Conservation (phyloP, 2,797 vertebrate genomes). For the Natrix natrix region DNA sequence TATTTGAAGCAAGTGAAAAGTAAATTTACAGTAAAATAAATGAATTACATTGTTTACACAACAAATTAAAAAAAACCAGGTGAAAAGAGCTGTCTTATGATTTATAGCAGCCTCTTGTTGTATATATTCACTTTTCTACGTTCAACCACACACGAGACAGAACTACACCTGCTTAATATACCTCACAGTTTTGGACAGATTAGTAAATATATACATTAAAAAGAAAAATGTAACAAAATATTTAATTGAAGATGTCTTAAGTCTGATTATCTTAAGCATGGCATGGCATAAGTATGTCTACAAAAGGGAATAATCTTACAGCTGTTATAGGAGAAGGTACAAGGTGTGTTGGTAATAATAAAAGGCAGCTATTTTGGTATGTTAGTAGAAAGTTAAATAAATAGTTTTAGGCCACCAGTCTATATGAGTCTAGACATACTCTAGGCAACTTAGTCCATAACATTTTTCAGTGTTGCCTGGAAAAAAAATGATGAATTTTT, state of each 20-base stretch:
- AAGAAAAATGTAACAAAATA: conserved; percentile 22
- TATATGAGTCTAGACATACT: neutral
- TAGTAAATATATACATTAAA: conserved; percentile 52
- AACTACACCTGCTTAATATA: conserved; percentile 29
- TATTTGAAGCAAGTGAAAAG: conserved; percentile 66
- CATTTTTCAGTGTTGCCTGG: neutral
- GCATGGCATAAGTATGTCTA: neutral
- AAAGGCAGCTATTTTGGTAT: neutral
- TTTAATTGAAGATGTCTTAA: conserved; percentile 22
- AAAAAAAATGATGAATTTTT: neutral
- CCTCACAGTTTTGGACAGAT: conserved; percentile 29
- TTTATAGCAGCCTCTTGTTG: conserved; percentile 60
- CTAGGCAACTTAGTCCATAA: neutral
- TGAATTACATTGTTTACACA: conserved; percentile 66
- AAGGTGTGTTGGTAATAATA: neutral
- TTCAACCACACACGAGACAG: conserved; percentile 39
- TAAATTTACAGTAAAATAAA: conserved; percentile 67
- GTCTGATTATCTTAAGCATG: neutral
- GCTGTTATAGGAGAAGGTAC: neutral
- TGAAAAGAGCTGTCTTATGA: conserved; percentile 61
- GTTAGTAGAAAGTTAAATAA: neutral
- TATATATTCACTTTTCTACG: conserved; percentile 46
- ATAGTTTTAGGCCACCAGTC: neutral
- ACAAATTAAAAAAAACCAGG: conserved; percentile 40
- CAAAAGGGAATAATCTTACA: conserved; percentile 14